Evolutionary conservation across 2,797 vertebrate species (phyloP).

Genomic region (Caiman crocodilus): DNA sequence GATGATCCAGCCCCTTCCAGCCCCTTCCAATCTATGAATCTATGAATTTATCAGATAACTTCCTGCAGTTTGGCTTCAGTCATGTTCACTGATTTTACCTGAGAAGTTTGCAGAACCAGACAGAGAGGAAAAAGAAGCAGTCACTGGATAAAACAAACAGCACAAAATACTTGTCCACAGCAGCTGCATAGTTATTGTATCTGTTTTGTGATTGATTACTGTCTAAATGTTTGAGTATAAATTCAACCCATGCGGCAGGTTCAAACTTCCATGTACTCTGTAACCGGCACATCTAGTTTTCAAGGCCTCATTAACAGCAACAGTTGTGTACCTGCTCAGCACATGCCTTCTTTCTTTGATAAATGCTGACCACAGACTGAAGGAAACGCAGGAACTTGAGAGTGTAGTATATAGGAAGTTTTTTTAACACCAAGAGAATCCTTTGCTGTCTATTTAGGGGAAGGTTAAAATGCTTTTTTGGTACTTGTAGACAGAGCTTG

Average conservation of each 20-base stretch:
- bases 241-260: slow-evolving; percentile 43
- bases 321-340: slow-evolving; percentile 61
- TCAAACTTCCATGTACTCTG: background rate
- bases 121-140: slow-evolving; percentile 62
- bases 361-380: background rate
- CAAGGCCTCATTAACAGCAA: slow-evolving; percentile 47
- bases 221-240: slow-evolving; percentile 37
- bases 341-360: slow-evolving; percentile 18
- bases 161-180: slow-evolving; percentile 13
- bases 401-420: background rate
- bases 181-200: slow-evolving; percentile 33
- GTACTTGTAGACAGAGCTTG: background rate
- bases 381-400: slow-evolving; percentile 10
- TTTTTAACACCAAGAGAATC: background rate
- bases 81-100: background rate
- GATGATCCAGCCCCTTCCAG: background rate
- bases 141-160: slow-evolving; percentile 29
- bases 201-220: slow-evolving; percentile 52
- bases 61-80: background rate
- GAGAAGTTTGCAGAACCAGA: slow-evolving; percentile 17
- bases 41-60: background rate
- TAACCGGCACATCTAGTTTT: slow-evolving; percentile 45
- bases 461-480: background rate
- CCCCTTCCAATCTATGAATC: too few relatives aligned
- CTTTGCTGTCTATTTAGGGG: background rate